Conservation (phyloP, 2,888 invertebrate species). For the Zaprionus lineosus region DNA sequence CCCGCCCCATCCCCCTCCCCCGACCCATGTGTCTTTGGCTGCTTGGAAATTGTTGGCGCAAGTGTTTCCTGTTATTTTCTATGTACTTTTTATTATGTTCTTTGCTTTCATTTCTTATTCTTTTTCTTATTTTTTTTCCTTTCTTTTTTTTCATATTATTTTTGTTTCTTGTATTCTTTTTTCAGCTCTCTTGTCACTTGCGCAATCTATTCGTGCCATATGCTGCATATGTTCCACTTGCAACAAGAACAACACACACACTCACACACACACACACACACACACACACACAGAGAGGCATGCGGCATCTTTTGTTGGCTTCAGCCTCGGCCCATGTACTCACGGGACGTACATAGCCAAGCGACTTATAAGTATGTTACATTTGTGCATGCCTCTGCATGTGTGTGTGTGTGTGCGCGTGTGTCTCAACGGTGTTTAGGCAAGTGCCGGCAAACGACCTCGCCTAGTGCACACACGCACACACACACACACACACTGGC, state of each 20-base stretch:
- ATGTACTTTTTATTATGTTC: slow-evolving; percentile 3
- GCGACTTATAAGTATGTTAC: slow-evolving; percentile 1
- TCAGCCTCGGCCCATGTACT: slow-evolving; percentile 15
- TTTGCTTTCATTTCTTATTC: no score
- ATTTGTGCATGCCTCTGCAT: no score
- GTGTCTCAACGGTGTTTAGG: slow-evolving; percentile 32
- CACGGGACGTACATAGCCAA: neutral
- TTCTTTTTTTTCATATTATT: no score
- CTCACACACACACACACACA: slow-evolving; percentile 23
- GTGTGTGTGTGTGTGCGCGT: slow-evolving; percentile 8
- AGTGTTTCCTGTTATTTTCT: slow-evolving; percentile 53
- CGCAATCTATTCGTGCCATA: slow-evolving; percentile 35
- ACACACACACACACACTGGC: neutral
- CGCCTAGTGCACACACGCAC: slow-evolving; percentile 29
- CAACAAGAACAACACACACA: slow-evolving; percentile 19
- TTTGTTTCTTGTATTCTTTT: slow-evolving; percentile 31
- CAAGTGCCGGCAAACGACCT: slow-evolving; percentile 73
- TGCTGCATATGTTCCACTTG: slow-evolving; percentile 56
- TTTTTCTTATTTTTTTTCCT: slow-evolving; percentile 15
- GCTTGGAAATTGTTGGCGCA: slow-evolving; percentile 61
- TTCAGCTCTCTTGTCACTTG: slow-evolving; percentile 25
- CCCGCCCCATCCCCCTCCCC: neutral
- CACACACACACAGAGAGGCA: slow-evolving; percentile 24
- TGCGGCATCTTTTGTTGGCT: slow-evolving; percentile 50
- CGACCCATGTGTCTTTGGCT: neutral